A percentile compares a stretch with the other conserved stretches of the same genome.
phyloP scores from a whole-genome alignment of 2,888 invertebrate species.

The Limnephilus auricula region DNA sequence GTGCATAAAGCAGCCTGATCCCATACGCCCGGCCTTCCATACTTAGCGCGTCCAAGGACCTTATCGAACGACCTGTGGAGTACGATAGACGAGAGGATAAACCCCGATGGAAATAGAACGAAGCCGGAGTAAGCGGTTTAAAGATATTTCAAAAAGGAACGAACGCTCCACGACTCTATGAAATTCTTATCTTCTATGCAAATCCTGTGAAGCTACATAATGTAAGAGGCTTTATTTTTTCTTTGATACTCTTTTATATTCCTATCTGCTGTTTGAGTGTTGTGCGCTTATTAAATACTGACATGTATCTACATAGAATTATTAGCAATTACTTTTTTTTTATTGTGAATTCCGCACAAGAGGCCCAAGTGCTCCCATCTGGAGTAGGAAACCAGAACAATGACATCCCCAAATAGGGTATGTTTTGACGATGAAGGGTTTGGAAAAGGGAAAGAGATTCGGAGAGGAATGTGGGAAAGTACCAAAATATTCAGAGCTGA shows the following conservation, averaged over 20 bases:
- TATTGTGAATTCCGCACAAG: background rate
- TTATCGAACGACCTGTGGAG: slow-evolving; percentile 41
- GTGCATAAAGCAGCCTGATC: background rate
- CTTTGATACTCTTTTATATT: background rate
- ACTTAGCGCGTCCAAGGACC: background rate
- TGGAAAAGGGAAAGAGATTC: too few relatives aligned
- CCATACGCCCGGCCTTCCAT: background rate
- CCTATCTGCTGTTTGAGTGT: background rate
- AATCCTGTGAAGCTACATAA: background rate
- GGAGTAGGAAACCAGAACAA: too few relatives aligned
- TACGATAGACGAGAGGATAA: background rate
- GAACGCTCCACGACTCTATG: background rate
- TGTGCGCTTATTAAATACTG: background rate
- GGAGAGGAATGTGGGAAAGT: too few relatives aligned
- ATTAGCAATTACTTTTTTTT: background rate
- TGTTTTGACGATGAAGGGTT: too few relatives aligned
- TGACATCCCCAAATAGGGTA: too few relatives aligned
- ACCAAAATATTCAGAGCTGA: too few relatives aligned
- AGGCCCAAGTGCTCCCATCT: too few relatives aligned
- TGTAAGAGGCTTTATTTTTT: background rate
- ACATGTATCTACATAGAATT: background rate
- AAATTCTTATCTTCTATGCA: background rate
- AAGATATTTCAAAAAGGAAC: background rate
- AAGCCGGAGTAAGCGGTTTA: background rate
- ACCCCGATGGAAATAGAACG: background rate